A percentile compares a stretch with the other conserved stretches of the same genome.
phyloP scores from a whole-genome alignment of 2,113 vertebrate genomes.

The Lepus americanus region DNA sequence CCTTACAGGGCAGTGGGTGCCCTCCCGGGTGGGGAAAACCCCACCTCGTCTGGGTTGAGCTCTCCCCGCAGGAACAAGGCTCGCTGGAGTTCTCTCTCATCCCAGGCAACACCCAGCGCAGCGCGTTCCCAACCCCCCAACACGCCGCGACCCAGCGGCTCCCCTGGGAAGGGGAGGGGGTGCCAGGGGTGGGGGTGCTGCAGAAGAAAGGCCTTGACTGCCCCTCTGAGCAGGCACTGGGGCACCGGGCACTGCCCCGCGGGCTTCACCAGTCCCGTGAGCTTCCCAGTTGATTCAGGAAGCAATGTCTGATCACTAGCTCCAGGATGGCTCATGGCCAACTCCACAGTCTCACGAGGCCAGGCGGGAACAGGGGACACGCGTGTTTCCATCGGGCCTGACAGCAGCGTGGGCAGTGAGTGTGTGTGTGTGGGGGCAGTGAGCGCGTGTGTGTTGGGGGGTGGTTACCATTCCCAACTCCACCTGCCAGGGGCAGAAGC shows the following conservation, averaged over 20 bases:
- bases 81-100: background rate
- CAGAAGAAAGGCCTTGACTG: accelerated
- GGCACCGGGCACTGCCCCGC: too few species aligned
- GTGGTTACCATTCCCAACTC: too few species aligned
- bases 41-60: too few species aligned
- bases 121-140: background rate
- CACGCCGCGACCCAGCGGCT: accelerated
- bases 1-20: accelerated
- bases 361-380: background rate
- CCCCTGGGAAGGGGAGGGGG: accelerated
- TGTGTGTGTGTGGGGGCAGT: too few species aligned
- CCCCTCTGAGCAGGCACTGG: background rate
- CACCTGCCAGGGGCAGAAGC: background rate
- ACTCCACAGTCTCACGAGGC: background rate
- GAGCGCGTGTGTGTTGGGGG: too few species aligned
- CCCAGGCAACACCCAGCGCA: background rate
- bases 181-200: accelerated
- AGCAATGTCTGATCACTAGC: background rate
- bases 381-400: background rate
- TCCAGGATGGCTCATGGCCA: background rate
- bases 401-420: background rate
- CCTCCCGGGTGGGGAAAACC: accelerated
- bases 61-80: background rate
- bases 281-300: background rate
- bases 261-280: background rate